Evolutionary conservation across 2,797 vertebrate genomes (phyloP), one percentile per base, ranked within the genome.

Genomic region (Typhlichthys eigenmanni): DNA sequence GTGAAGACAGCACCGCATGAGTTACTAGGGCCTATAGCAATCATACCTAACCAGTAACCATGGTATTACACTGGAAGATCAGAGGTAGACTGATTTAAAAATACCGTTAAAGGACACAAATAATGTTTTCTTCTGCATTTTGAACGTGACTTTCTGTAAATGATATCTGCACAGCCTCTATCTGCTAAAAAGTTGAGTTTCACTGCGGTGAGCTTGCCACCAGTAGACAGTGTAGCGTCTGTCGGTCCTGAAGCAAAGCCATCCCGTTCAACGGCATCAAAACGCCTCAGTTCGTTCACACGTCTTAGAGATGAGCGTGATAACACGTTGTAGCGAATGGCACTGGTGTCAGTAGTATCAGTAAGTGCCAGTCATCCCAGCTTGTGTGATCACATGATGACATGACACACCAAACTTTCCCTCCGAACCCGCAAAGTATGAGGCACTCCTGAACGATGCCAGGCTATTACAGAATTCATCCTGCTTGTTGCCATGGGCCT

Each of bases 311-410:
- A 79, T 64, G 70, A 74, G 71, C 55, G 68, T 75, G 79, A 80
- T 75, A 69, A 73, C 68, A 79, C 70, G 69, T 68, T 65, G 64
- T 53, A 55, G 60, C 79, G 73, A 85, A 75, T 82, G 84, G 76
- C 69, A 70, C 74, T 71, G 80, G 69, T 75, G 68, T 66, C 50
- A 66, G 72, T 62, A 60, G 80, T 81, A 81, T 86, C 82, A 82
- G 85, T 89, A 84, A 84, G 76, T 75, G 77, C 71, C 83, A 79
- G 69, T 83, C 82, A 78, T 66, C 64, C 75, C 75, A 51, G 60
- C 62, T 59, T 54, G 66, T 66, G 74, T 53, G 70, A 57, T 50
- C 62, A 78, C 53, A 47, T 64, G 81, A 81, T 79, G 74, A 82
- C n/a, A 79, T 82, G 66, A 62, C 55, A 69, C 66, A 76, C 58